Conservation (phyloP, 30 jellyfish, hydroid and myxozoan species). For the Hydractinia echinata region DNA sequence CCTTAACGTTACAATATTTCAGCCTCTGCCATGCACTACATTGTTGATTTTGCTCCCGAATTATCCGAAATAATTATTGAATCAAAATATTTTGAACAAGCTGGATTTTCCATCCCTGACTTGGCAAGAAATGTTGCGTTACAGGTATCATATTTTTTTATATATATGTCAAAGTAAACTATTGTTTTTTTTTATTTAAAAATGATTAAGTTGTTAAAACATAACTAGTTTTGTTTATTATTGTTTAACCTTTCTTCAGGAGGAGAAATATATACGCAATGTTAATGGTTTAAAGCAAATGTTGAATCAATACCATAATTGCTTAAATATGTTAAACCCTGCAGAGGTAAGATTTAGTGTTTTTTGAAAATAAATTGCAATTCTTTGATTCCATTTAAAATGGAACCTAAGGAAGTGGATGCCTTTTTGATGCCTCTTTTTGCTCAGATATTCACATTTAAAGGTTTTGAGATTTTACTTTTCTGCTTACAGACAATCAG, state of each 20-base stretch:
- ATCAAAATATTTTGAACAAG: conserved; percentile 88
- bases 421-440: too few species aligned
- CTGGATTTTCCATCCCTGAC: conserved; percentile 91
- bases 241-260: conserved; percentile 43
- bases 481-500: too few species aligned
- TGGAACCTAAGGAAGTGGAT: too few species aligned
- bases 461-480: too few species aligned
- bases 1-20: not conserved
- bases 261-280: conserved; percentile 70
- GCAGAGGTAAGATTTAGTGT: conserved; percentile 67
- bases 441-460: too few species aligned
- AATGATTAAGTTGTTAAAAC: not conserved
- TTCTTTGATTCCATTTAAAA: too few species aligned
- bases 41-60: conserved; percentile 85
- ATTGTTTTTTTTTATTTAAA: not conserved
- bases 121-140: conserved; percentile 96
- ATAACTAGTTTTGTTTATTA: too few species aligned
- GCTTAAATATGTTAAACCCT: conserved; percentile 56
- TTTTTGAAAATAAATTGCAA: too few species aligned
- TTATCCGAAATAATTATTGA: conserved; percentile 80
- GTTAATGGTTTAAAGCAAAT: conserved; percentile 81
- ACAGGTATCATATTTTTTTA: conserved; percentile 59
- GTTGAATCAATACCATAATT: conserved; percentile 59
- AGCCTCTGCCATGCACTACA: conserved; percentile 38
- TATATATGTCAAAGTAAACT: not conserved